Evolutionary conservation across 2,113 vertebrate species (phyloP).

Genomic region (Carassius auratus): DNA sequence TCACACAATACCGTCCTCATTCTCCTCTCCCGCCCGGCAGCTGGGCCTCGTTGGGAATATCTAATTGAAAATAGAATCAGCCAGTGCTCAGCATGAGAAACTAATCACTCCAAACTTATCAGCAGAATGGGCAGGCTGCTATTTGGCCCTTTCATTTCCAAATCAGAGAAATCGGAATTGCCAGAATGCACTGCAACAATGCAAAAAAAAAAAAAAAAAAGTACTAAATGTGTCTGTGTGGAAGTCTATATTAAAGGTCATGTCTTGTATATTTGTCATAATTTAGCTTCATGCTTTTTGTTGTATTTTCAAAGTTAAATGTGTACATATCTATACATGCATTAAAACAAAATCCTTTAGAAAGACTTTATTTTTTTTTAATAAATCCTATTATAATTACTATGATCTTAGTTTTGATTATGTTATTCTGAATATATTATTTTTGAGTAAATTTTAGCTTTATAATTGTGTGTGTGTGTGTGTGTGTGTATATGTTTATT

Average conservation of each 20-base stretch:
- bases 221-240: background rate
- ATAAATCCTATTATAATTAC: background rate
- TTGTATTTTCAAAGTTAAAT: background rate
- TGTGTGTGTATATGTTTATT: background rate
- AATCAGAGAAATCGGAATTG: constrained; percentile 7
- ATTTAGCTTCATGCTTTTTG: background rate
- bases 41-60: constrained; percentile 37
- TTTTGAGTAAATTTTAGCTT: background rate
- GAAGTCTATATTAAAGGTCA: background rate
- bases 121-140: constrained; percentile 6
- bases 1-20: constrained; percentile 31
- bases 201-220: background rate
- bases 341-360: background rate
- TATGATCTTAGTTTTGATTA: background rate
- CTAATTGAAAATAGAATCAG: constrained; percentile 35
- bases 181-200: background rate
- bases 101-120: constrained; percentile 43
- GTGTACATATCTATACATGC: background rate
- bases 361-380: background rate
- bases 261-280: background rate
- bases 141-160: constrained; percentile 3
- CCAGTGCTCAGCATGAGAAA: constrained; percentile 28
- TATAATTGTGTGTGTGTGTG: background rate
- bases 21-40: constrained; percentile 36
- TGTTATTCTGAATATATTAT: background rate